phyloP scores from a whole-genome alignment of 2,113 vertebrate genomes.

The Laticauda laticaudata region DNA sequence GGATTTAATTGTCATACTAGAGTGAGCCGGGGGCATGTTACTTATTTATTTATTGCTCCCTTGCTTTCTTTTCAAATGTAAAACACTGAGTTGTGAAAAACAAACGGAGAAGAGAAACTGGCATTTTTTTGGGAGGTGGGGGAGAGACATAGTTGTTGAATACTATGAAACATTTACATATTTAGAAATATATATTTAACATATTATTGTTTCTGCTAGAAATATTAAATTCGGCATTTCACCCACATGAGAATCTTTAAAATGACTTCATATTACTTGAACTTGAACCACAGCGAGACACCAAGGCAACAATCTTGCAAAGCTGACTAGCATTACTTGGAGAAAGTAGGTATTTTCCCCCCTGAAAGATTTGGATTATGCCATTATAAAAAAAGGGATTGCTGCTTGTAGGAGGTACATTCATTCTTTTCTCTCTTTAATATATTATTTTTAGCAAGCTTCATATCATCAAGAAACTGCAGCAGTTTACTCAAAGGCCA shows the following conservation, averaged over 20 bases:
- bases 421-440: neutral
- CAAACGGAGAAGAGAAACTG: slow-evolving; percentile 45
- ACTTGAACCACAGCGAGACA: neutral
- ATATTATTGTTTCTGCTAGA: neutral
- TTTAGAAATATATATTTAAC: neutral
- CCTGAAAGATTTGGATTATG: neutral
- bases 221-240: neutral
- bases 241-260: neutral
- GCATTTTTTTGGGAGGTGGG: no score
- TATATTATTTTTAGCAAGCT: neutral
- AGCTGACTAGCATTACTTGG: neutral
- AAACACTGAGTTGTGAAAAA: slow-evolving; percentile 52
- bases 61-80: slow-evolving; percentile 26
- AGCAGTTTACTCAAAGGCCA: neutral
- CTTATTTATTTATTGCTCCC: neutral
- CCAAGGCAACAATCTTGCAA: neutral
- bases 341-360: neutral
- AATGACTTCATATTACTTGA: neutral
- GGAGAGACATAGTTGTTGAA: neutral
- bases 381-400: neutral
- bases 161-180: neutral
- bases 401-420: no score
- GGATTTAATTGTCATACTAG: slow-evolving; percentile 63
- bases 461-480: neutral
- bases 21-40: slow-evolving; percentile 40